Evolutionary conservation across 2,888 invertebrate species (phyloP).

Genomic region (Hanleya hanleyi): DNA sequence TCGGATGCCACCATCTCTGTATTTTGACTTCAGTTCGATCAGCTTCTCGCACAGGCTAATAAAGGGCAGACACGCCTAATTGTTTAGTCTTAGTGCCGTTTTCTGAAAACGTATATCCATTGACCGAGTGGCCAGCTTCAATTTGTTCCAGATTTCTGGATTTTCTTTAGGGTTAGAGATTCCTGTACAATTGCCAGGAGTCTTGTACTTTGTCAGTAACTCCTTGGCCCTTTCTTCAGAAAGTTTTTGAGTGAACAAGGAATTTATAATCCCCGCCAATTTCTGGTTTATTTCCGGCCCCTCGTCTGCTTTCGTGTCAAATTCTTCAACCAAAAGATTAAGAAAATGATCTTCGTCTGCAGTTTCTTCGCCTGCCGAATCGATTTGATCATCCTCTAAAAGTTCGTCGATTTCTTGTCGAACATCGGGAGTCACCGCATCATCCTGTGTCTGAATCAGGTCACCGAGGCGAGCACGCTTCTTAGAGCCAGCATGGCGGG

Average conservation of each 20-base stretch:
- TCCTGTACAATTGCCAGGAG: background rate
- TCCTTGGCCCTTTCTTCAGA: background rate
- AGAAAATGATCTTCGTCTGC: too few species aligned
- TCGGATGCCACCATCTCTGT: background rate
- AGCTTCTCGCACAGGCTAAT: background rate
- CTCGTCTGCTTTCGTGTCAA: background rate
- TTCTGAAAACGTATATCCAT: background rate
- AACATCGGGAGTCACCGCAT: too few species aligned
- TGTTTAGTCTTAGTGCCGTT: background rate
- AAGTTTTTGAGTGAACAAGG: background rate
- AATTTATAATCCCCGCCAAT: background rate
- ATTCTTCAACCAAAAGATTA: too few species aligned
- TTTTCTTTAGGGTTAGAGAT: background rate
- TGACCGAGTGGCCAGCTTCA: background rate
- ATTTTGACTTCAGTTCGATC: background rate
- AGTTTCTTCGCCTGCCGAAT: too few species aligned
- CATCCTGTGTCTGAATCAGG: too few species aligned
- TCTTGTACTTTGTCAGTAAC: background rate
- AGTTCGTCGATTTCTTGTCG: too few species aligned
- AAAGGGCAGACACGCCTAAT: background rate
- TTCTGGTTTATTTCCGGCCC: background rate
- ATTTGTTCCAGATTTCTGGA: background rate
- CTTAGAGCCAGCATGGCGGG: too few species aligned
- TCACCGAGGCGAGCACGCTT: too few species aligned
- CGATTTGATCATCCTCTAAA: too few species aligned